Evolutionary conservation across 1,140 invertebrate species (phyloP).

Genomic region (Drosophila subpulchrella): DNA sequence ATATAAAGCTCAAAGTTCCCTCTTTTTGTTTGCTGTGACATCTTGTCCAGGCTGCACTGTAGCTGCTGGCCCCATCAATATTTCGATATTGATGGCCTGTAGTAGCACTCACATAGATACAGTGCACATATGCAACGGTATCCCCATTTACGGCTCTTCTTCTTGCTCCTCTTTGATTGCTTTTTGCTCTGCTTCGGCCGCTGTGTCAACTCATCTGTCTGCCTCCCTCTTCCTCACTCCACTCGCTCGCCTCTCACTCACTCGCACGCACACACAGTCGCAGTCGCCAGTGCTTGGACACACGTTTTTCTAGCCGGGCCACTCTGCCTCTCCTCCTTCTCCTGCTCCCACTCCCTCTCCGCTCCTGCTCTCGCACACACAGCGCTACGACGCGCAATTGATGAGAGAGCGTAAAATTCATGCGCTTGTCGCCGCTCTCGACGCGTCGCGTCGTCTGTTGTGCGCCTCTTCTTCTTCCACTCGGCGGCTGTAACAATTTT

Average conservation of each 20-base stretch:
- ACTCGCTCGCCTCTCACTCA: conserved; percentile 17
- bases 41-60: conserved; percentile 15
- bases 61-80: conserved; percentile 19
- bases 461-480: conserved; percentile 65
- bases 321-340: conserved; percentile 21
- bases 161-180: conserved; percentile 43
- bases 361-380: conserved; percentile 48
- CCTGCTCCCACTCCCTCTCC: conserved; percentile 2
- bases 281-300: conserved; percentile 29
- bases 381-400: conserved; percentile 60
- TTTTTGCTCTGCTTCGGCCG: conserved; percentile 39
- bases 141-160: conserved; percentile 30
- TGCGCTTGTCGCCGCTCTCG: conserved; percentile 63
- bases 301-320: conserved; percentile 61
- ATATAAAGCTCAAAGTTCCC: no score
- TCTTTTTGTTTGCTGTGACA: neutral
- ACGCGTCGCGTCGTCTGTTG: conserved; percentile 62
- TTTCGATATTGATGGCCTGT: conserved; percentile 22
- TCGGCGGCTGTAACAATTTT: conserved; percentile 71
- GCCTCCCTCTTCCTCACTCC: conserved; percentile 36
- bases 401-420: conserved; percentile 79
- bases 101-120: conserved; percentile 45
- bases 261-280: conserved; percentile 14
- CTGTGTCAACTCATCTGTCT: conserved; percentile 59
- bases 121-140: conserved; percentile 59